phyloP scores from a whole-genome alignment of 2,113 vertebrate species.

The Phrynosoma platyrhinos region DNA sequence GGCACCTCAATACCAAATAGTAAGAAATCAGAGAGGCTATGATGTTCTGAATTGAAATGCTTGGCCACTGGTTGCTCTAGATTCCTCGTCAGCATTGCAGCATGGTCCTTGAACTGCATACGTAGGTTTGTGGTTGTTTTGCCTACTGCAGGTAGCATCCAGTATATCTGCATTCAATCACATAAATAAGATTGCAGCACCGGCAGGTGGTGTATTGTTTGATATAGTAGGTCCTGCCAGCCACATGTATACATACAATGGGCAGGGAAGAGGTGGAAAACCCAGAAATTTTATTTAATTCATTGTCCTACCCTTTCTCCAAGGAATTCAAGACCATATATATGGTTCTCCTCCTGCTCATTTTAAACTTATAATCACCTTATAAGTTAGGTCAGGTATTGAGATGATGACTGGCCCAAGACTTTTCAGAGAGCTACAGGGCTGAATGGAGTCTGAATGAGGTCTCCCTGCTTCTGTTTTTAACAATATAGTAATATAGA shows the following conservation, averaged over 20 bases:
- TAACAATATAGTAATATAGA: background rate
- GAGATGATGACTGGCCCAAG: background rate
- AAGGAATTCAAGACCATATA: background rate
- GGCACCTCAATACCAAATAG: too few species aligned
- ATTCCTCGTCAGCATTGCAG: too few species aligned
- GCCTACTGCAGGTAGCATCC: too few species aligned
- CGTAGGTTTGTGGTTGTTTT: too few species aligned
- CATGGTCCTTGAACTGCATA: too few species aligned
- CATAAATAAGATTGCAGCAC: too few species aligned
- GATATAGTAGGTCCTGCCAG: too few species aligned
- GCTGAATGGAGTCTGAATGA: background rate
- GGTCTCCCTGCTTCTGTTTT: background rate
- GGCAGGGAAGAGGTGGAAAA: background rate
- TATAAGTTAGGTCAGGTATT: background rate
- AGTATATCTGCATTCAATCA: too few species aligned
- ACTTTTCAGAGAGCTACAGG: background rate
- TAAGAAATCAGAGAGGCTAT: too few species aligned
- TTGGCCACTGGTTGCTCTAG: too few species aligned
- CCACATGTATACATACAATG: background rate
- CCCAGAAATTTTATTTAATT: background rate
- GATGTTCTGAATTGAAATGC: too few species aligned
- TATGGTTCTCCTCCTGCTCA: background rate
- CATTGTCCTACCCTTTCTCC: background rate
- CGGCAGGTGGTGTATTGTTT: too few species aligned
- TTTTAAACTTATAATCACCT: background rate